Conservation (phyloP, 64 coral and sea anemone genomes). For the Orbicella faveolata region DNA sequence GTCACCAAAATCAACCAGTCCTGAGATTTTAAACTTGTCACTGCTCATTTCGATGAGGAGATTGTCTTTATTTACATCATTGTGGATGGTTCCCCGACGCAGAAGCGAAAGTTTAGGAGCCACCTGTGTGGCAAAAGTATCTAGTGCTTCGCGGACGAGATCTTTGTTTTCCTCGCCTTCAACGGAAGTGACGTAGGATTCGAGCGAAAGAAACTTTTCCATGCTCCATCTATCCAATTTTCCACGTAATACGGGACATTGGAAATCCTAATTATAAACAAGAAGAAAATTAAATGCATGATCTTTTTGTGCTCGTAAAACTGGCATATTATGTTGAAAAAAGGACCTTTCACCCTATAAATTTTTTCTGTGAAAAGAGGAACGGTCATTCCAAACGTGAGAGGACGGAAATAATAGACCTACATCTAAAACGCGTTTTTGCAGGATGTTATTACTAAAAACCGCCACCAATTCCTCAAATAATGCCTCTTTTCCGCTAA, state of each 20-base stretch:
- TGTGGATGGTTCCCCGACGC: slow-evolving; percentile 53
- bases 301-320: not conserved
- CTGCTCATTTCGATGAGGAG: slow-evolving; percentile 11
- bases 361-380: too few species aligned
- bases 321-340: too few species aligned
- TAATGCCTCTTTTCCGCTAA: too few species aligned
- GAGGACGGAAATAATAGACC: too few species aligned
- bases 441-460: too few species aligned
- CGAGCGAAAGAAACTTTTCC: slow-evolving; percentile 57
- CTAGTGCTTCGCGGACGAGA: slow-evolving; percentile 37
- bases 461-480: too few species aligned
- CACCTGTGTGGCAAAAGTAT: slow-evolving; percentile 35
- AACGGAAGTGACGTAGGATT: slow-evolving; percentile 47
- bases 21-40: slow-evolving; percentile 41
- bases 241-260: not conserved
- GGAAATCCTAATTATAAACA: slow-evolving; percentile 23
- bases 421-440: too few species aligned
- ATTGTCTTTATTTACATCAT: slow-evolving; percentile 39
- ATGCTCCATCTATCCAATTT: slow-evolving; percentile 59
- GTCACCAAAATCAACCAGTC: slow-evolving; percentile 82
- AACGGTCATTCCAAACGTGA: too few species aligned
- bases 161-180: slow-evolving; percentile 21
- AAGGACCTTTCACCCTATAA: too few species aligned
- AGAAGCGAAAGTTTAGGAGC: slow-evolving; percentile 35
- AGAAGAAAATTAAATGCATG: not conserved